phyloP scores from a whole-genome alignment of 2,113 vertebrate genomes.

The Cyprinodon tularosa region DNA sequence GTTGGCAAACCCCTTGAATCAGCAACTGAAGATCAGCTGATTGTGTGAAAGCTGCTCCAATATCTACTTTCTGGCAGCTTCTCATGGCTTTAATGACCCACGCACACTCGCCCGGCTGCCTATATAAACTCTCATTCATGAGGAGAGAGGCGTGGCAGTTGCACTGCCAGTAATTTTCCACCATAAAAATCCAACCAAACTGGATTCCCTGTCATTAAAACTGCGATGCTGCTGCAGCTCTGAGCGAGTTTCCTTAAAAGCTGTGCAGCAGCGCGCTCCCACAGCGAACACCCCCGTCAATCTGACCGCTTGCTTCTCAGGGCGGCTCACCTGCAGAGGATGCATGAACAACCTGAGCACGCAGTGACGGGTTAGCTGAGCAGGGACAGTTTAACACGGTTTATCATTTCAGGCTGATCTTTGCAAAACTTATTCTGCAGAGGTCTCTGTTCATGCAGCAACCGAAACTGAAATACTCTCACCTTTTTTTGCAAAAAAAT shows the following conservation, averaged over 20 bases:
- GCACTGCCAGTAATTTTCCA: constrained; percentile 68
- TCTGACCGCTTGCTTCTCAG: background rate
- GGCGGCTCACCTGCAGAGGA: background rate
- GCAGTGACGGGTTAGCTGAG: background rate
- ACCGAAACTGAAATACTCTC: too few relatives aligned
- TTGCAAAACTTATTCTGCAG: too few relatives aligned
- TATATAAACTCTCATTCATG: constrained; percentile 71
- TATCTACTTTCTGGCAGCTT: constrained; percentile 14
- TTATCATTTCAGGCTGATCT: too few relatives aligned
- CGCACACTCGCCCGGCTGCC: constrained; percentile 42
- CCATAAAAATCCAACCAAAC: constrained; percentile 47
- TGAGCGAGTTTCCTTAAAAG: constrained; percentile 23
- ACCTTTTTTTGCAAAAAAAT: too few relatives aligned
- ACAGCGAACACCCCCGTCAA: background rate
- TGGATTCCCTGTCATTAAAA: constrained; percentile 62
- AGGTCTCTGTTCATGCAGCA: too few relatives aligned
- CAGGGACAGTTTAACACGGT: too few relatives aligned
- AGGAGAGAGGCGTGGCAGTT: constrained; percentile 34
- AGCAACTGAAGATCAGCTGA: constrained; percentile 9
- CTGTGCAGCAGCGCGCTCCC: background rate
- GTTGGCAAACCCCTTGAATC: background rate
- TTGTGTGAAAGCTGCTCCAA: constrained; percentile 8
- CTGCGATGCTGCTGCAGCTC: constrained; percentile 27
- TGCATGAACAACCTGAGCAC: background rate
- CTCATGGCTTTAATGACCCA: constrained; percentile 42